A percentile compares a stretch with the other conserved stretches of the same genome.
Conservation (phyloP, 2,888 invertebrate genomes). For the Drosophila lacicola region DNA sequence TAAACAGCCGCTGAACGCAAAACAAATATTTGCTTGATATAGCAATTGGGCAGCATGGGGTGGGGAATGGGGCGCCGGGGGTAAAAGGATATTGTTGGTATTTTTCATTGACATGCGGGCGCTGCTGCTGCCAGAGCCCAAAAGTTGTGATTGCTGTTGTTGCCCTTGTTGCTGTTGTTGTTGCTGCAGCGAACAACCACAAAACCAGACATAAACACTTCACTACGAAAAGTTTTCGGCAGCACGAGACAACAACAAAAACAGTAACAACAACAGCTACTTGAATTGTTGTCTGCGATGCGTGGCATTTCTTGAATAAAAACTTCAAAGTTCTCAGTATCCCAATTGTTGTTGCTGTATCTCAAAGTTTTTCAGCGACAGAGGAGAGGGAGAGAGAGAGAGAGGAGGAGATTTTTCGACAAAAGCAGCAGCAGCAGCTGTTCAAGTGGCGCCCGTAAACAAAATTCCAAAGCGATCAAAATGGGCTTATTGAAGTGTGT, state of each 20-base stretch:
- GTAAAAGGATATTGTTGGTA: conserved; percentile 18
- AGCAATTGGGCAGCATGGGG: neutral
- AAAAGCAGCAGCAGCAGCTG: conserved; percentile 27
- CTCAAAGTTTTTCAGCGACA: conserved; percentile 36
- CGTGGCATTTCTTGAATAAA: conserved; percentile 17
- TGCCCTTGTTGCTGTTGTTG: conserved; percentile 12
- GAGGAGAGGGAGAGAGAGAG: neutral
- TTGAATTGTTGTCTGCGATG: conserved; percentile 25
- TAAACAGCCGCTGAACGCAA: conserved; percentile 56
- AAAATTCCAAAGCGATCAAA: conserved; percentile 15
- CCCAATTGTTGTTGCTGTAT: conserved; percentile 43
- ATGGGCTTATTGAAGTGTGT: conserved; percentile 17
- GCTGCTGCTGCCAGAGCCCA: neutral
- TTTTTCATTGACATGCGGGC: conserved; percentile 49
- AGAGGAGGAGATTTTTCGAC: conserved; percentile 1
- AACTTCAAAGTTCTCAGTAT: conserved; percentile 46
- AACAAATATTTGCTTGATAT: conserved; percentile 43
- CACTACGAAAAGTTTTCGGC: conserved; percentile 35
- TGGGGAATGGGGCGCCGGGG: too few species aligned
- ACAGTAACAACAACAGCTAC: conserved; percentile 14
- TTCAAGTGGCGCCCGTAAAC: conserved; percentile 26
- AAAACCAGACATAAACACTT: conserved; percentile 71
- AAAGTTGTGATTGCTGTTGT: conserved; percentile 3
- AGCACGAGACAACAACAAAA: conserved; percentile 10
- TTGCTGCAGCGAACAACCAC: conserved; percentile 44